These are phyloP conservation scores for Dendroctonus valens DNA, from an alignment of 1,140 invertebrate species.

Conservation along the genomic window DNA sequence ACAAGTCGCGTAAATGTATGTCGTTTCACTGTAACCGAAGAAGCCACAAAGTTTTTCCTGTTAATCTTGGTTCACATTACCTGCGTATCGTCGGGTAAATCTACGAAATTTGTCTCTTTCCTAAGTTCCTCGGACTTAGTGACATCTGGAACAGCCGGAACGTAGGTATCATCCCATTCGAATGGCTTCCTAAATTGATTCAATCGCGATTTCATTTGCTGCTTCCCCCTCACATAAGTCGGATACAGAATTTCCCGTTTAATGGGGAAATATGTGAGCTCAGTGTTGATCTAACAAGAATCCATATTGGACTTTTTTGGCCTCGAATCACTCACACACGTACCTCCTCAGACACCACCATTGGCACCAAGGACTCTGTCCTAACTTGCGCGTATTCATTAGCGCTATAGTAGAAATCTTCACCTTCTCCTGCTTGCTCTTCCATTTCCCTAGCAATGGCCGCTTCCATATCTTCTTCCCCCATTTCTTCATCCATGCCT, in stretches of 20 bases:
- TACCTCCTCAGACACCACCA: slow-evolving; percentile 31
- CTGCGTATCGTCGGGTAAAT: slow-evolving; percentile 54
- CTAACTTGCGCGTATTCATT: slow-evolving; percentile 35
- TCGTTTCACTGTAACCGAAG: background rate
- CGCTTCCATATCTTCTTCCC: background rate
- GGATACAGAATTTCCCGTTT: slow-evolving; percentile 35
- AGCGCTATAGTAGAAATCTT: slow-evolving; percentile 34
- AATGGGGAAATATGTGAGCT: slow-evolving; percentile 38
- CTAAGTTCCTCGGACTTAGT: slow-evolving; percentile 52
- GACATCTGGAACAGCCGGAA: slow-evolving; percentile 35
- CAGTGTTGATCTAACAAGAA: slow-evolving; percentile 34
- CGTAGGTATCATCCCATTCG: slow-evolving; percentile 23
- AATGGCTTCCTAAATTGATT: slow-evolving; percentile 13
- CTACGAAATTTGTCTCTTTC: slow-evolving; percentile 54
- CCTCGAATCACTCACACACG: background rate
- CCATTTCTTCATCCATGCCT: slow-evolving; percentile 33
- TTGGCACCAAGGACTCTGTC: slow-evolving; percentile 34
- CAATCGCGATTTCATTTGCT: slow-evolving; percentile 26
- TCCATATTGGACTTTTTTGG: background rate
- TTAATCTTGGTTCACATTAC: too few species aligned
- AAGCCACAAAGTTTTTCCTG: background rate
- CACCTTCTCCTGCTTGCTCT: slow-evolving; percentile 21
- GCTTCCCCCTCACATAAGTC: slow-evolving; percentile 31
- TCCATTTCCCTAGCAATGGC: slow-evolving; percentile 17
- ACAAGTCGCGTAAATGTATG: background rate